Conservation (phyloP, 2,888 invertebrate species). For the Drosophila hamatofila region DNA sequence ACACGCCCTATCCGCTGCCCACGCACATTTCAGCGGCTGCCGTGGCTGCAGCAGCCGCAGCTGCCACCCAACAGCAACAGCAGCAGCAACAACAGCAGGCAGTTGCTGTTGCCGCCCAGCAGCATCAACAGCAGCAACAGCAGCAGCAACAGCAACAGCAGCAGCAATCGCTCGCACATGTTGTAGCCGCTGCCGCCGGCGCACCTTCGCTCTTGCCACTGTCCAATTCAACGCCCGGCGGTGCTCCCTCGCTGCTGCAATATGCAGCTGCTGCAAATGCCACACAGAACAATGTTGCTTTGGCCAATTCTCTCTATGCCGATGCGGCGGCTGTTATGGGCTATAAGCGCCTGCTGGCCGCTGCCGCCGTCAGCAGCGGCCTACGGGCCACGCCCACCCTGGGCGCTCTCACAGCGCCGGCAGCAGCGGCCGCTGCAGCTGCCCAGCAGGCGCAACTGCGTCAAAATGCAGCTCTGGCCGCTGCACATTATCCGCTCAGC, state of each 20-base stretch:
- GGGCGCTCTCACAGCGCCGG: slow-evolving; percentile 64
- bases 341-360: slow-evolving; percentile 85
- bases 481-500: slow-evolving; percentile 89
- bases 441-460: slow-evolving; percentile 79
- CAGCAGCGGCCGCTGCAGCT: slow-evolving; percentile 79
- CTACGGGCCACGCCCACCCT: slow-evolving; percentile 74
- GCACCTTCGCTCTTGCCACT: slow-evolving; percentile 63
- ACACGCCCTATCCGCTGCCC: slow-evolving; percentile 88
- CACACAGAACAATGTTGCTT: slow-evolving; percentile 85
- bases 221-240: slow-evolving; percentile 66
- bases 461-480: slow-evolving; percentile 78
- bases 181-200: slow-evolving; percentile 73
- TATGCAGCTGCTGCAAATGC: slow-evolving; percentile 88
- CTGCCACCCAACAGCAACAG: slow-evolving; percentile 85
- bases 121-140: slow-evolving; percentile 74
- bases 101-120: slow-evolving; percentile 80
- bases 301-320: slow-evolving; percentile 86
- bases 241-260: slow-evolving; percentile 85
- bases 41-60: slow-evolving; percentile 80
- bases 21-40: slow-evolving; percentile 85
- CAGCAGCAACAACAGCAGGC: slow-evolving; percentile 70
- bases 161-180: slow-evolving; percentile 77
- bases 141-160: slow-evolving; percentile 78
- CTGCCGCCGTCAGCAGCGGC: slow-evolving; percentile 83
- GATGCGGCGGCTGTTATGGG: slow-evolving; percentile 85